These are phyloP conservation scores for Chionoecetes opilio DNA, from an alignment of 1,140 invertebrate genomes.

Conservation along the genomic window DNA sequence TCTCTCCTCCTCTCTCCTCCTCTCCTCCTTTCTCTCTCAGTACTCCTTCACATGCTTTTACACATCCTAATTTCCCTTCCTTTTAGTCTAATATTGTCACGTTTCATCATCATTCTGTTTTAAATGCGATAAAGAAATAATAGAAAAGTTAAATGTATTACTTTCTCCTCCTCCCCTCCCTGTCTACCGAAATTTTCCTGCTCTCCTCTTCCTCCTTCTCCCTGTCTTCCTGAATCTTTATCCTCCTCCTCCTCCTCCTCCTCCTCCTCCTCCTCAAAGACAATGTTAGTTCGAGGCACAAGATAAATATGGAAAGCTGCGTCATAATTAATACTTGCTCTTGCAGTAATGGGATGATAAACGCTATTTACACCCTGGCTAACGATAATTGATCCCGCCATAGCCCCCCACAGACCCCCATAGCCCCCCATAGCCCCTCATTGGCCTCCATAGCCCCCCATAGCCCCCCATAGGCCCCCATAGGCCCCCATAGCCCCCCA, in stretches of 20 bases:
- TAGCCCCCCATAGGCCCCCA: no score
- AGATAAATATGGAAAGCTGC: slow-evolving; percentile 16
- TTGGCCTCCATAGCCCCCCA: no score
- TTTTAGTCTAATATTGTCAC: background rate
- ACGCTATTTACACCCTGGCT: background rate
- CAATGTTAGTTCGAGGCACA: background rate
- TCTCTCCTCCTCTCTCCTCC: background rate
- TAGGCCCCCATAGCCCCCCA: no score
- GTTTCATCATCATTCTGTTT: no score
- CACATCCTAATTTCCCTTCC: background rate
- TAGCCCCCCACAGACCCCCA: no score
- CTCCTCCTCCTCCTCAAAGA: background rate
- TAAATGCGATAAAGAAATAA: no score
- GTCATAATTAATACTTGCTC: slow-evolving; percentile 1
- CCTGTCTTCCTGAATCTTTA: background rate
- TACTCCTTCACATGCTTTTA: background rate
- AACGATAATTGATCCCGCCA: background rate
- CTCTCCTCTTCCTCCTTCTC: background rate
- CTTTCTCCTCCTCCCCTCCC: background rate
- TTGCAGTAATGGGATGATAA: background rate
- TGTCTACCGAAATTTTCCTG: background rate
- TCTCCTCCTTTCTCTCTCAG: background rate
- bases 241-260: background rate
- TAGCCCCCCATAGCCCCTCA: no score
- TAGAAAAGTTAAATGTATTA: no score